Evolutionary conservation across 1,140 invertebrate genomes (phyloP), one percentile per base, ranked within the genome.

Genomic region (Atta cephalotes): DNA sequence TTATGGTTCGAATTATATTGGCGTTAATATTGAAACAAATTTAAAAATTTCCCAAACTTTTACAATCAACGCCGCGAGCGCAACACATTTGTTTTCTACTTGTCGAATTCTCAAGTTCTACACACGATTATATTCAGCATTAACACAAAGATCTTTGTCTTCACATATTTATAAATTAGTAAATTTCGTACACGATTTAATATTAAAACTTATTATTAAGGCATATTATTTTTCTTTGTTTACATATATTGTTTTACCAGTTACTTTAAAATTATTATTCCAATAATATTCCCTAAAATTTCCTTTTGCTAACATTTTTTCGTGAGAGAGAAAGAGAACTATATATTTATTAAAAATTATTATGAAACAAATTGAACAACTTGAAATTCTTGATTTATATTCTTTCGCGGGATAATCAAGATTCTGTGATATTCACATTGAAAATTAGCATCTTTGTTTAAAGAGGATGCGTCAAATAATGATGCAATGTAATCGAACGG

Each of bases 381-480:
- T 74, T 78, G 21, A 62, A 39, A 63, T 78, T 28, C 2, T 49
- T 3, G 35, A 1, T 45, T 63, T n/a, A n/a, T 62, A 65, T 65
- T 0, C 6, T 45, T 63, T 28, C 35, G 6, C 39, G 3, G 0
- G 10, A 25, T 78, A 10, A 62, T 77, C 10, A 45, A 28, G n/a
- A 39, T 78, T 28, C 35, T 16, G 4, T 28, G 9, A 58, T 70
- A 58, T 58, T 25, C 3, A 5, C 18, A 35, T 16, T 45, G 25
- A 39, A 56, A 39, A 71, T 81, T 81, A 81, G 25, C 35, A 39
- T 71, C 1, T 31, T 18, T 56, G 53, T 70, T 56, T 70, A 18
- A 56, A 25, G 31, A 70, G 45, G 66, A 21, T 81, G 21, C 51
- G n/a, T 81, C 66, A 56, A 80, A 51, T 53, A 81, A 70, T 56